Evolutionary conservation across 92 coral and sea anemone species (phyloP).

Genomic region (Palythoa grandis): DNA sequence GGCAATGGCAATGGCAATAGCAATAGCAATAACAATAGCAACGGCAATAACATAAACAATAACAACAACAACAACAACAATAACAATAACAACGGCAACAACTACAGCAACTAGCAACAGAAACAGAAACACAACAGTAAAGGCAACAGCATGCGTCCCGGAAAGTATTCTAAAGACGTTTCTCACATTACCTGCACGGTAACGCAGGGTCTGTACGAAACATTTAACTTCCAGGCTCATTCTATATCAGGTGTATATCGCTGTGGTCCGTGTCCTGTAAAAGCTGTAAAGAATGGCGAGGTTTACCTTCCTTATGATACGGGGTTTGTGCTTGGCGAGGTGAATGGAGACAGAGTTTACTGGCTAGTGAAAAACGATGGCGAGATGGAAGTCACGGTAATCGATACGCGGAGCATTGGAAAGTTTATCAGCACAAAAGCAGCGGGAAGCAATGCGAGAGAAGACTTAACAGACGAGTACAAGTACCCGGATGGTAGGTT

Average conservation of each 20-base stretch:
- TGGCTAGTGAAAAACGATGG: conserved; percentile 74
- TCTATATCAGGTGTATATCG: neutral
- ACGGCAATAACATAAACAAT: too few species aligned
- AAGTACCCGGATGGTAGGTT: conserved; percentile 56
- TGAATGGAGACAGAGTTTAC: conserved; percentile 82
- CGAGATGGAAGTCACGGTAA: conserved; percentile 29
- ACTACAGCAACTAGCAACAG: too few species aligned
- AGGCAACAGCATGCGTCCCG: too few species aligned
- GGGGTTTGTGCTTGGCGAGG: conserved; percentile 84
- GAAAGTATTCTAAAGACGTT: too few species aligned
- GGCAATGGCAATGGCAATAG: too few species aligned
- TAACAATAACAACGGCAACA: too few species aligned
- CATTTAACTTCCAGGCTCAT: too few species aligned
- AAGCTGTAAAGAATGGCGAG: conserved; percentile 82
- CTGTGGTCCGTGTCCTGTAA: conserved; percentile 91
- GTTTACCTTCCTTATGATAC: conserved; percentile 82
- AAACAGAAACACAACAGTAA: too few species aligned
- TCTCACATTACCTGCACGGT: too few species aligned
- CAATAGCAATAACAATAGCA: too few species aligned
- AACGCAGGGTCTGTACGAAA: too few species aligned
- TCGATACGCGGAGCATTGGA: conserved; percentile 60
- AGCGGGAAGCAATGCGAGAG: conserved; percentile 54
- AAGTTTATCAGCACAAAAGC: conserved; percentile 64
- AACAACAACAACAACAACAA: too few species aligned
- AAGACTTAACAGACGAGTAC: conserved; percentile 54